Evolutionary conservation across 1,140 invertebrate species (phyloP), one percentile per base, ranked within the genome.

Genomic region (Drosophila carrolli): DNA sequence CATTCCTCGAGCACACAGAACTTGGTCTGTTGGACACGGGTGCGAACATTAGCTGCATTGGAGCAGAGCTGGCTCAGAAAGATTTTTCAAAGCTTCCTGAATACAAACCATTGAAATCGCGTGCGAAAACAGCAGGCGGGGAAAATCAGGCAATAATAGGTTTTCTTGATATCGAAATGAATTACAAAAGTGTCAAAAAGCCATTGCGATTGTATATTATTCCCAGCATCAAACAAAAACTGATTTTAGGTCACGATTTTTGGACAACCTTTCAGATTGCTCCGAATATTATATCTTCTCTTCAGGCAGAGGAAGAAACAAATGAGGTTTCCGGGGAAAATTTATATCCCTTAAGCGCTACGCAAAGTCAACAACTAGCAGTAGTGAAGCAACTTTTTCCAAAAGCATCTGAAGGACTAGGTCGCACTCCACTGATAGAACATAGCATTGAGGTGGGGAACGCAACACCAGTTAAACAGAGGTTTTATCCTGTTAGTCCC

Each of bases 141-240:
- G 44, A 19, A 37, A 67, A 23, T 9, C 46, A 57, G 13, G 5
- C n/a, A 10, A 44, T n/a, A n/a, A n/a, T 57, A 11, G 40, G 40
- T 27, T 27, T 44, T 6, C 14, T 57, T 14, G 7, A 32, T 9
- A 23, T 43, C 5, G 4, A 44, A 4, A 57, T 57, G n/a, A 11
- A 14, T 4, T 44, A 57, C 14, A 57, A 44, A 5, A 44, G 7
- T 16, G 7, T 57, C 0, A 57, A 16, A 40, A 27, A 23, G 23
- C 23, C 23, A 4, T 4, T n/a, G 37, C 40, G n/a, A 29, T 57
- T 57, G 10, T 57, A 48, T 19, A 48, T 59, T 13, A 58, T 58
- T n/a, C 27, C 41, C 10, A 32, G 11, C 11, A 35, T 47, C 3
- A 59, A 59, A 11, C 41, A 59, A n/a, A 48, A 11, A 23, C n/a